phyloP scores from a whole-genome alignment of 2,113 vertebrate genomes.

The Festucalex cinctus region DNA sequence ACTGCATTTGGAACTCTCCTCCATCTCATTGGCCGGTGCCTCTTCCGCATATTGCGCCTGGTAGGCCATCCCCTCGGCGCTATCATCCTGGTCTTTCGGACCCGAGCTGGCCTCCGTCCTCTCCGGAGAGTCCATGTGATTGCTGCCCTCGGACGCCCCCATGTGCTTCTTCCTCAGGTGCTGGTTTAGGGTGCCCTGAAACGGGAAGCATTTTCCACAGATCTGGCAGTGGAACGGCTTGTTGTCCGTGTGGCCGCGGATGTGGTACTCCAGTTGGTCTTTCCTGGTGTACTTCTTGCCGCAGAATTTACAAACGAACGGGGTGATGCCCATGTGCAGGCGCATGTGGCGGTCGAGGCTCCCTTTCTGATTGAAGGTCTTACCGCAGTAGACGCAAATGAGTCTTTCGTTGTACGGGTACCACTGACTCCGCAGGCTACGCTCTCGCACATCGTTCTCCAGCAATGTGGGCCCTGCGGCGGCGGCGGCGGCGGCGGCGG shows the following conservation, averaged over 20 bases:
- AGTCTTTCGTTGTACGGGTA: constrained; percentile 93
- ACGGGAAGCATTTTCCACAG: constrained; percentile 98
- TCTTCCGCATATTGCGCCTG: constrained; percentile 71
- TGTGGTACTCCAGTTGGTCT: constrained; percentile 98
- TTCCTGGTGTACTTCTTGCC: constrained; percentile 99
- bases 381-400: constrained; percentile 97
- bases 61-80: constrained; percentile 82
- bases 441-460: constrained; percentile 85
- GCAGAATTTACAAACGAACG: constrained; percentile 97
- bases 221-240: constrained; percentile 98
- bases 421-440: constrained; percentile 87
- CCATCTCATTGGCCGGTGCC: constrained; percentile 59
- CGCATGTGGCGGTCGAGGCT: constrained; percentile 98
- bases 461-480: constrained; percentile 70
- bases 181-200: constrained; percentile 98
- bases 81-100: constrained; percentile 82
- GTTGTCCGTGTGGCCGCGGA: constrained; percentile 97
- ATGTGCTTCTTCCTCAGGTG: constrained; percentile 98
- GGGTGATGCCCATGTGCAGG: constrained; percentile 98
- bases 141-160: constrained; percentile 78
- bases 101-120: constrained; percentile 81
- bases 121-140: constrained; percentile 82
- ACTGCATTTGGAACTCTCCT: constrained; percentile 71
- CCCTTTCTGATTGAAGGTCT: constrained; percentile 99
- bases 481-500: constrained; percentile 34